Base-by-base conservation (phyloP, 2,888 invertebrate species). In the Philhelius pedissequus region DNA sequence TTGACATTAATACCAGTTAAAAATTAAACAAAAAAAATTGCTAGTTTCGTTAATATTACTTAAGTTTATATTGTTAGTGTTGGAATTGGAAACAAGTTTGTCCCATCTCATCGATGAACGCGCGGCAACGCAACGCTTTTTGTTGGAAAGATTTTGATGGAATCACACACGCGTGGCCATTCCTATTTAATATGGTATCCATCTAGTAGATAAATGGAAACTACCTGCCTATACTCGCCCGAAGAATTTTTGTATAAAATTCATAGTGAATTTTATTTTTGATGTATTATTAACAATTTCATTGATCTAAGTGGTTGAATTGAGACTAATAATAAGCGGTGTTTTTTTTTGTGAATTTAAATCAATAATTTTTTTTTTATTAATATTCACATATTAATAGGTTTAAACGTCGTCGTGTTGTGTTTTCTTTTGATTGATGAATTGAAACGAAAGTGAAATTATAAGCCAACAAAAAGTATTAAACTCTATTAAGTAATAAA, bases 211-310 rank as follows among this genome's bases (percentile, higher is more conserved):
- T 66, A 45, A 7, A 58, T 52, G 13, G 43, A 79, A 62, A 70
- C 50, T 74, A 58, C 69, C 78, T 66, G 73, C 56, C n/a, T n/a
- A n/a, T n/a, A n/a, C n/a, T n/a, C n/a, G n/a, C n/a, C n/a, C n/a
- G 35, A 66, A 83, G 40, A 64, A 48, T 58, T 75, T 79, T 86
- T 86, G 70, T 86, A 89, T 90, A 89, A 88, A 90, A 87, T 87
- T 88, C 71, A 62, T 54, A 50, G 32, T 62, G 30, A 20, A 35
- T 27, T 40, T 25, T 20, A 40, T 22, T n/a, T 30, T n/a, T 60
- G 73, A 73, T 69, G 40, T 74, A 83, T 78, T 83, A 35, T 60
- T 73, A 62, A 68, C 15, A 13, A 45, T 70, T 43, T 69, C n/a
- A 54, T 38, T 71, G 70, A 52, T 60, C 70, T 40, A 78, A 74